A percentile compares a stretch with the other conserved stretches of the same genome.
Conservation (phyloP, 2,113 vertebrate genomes). For the Zosterops lateralis region DNA sequence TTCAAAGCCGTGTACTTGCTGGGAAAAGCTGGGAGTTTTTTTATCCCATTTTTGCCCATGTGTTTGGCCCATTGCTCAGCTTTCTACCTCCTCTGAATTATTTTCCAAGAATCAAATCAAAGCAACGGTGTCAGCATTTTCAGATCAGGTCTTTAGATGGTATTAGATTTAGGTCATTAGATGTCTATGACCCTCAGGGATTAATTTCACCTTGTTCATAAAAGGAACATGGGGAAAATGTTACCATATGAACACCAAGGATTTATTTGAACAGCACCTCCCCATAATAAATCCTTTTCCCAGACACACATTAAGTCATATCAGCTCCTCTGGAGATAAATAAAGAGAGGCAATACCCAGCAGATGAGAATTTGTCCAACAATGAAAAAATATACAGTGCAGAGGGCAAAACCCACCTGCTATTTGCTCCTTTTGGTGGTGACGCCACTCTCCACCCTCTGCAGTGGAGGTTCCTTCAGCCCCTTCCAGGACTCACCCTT, state of each 20-base stretch:
- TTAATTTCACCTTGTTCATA: not conserved
- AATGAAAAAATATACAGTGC: accelerated
- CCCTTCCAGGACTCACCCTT: not conserved
- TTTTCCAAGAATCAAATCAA: not conserved
- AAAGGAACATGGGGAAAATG: accelerated
- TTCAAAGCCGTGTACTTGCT: accelerated
- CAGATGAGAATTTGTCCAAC: not conserved
- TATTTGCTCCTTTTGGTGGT: not conserved
- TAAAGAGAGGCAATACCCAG: not conserved
- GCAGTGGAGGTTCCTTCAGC: not conserved
- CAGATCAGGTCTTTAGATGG: not conserved
- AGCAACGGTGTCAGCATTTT: not conserved
- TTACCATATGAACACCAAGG: not conserved
- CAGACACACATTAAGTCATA: not conserved
- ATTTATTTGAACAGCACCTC: not conserved
- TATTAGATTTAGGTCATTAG: not conserved
- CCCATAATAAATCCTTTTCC: not conserved
- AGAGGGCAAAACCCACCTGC: not conserved
- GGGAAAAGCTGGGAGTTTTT: not conserved
- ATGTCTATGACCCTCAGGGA: not conserved
- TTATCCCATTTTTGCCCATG: not conserved
- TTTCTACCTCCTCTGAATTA: not conserved
- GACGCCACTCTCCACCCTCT: not conserved
- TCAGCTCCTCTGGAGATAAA: not conserved
- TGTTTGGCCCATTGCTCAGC: not conserved